A percentile compares a stretch with the other conserved stretches of the same genome.
These are phyloP conservation scores for Plutella xylostella DNA, from an alignment of 2,888 invertebrate species.

Conservation along the genomic window DNA sequence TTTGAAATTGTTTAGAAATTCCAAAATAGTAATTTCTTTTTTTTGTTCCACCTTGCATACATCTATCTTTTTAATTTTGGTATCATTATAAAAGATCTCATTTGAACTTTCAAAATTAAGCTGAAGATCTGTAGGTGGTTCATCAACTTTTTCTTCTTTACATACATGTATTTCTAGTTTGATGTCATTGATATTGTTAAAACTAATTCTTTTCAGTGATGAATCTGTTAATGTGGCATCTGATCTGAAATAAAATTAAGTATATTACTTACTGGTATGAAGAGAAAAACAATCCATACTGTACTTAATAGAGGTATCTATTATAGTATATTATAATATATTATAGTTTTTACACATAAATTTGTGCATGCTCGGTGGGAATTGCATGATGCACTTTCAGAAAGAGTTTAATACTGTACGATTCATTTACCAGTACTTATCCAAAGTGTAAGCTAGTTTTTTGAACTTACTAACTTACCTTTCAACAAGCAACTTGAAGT, in stretches of 20 bases:
- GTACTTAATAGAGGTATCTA: no score
- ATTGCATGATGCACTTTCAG: no score
- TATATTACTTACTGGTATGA: no score
- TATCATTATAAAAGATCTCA: conserved; percentile 12
- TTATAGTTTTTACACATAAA: no score
- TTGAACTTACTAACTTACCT: no score
- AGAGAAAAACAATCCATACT: no score
- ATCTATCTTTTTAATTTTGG: conserved; percentile 23
- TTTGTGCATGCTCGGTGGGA: no score
- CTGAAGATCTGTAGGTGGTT: conserved; percentile 15
- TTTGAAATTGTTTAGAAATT: conserved; percentile 33
- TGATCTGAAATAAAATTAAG: conserved; percentile 27
- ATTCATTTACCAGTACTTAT: no score
- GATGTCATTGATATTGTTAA: conserved; percentile 34
- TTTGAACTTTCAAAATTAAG: conserved; percentile 12
- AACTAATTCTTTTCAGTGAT: conserved; percentile 26
- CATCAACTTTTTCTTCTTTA: conserved; percentile 6
- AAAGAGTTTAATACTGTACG: no score
- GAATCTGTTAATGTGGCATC: conserved; percentile 24
- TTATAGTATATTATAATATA: no score
- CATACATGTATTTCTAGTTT: conserved; percentile 26
- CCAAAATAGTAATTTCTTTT: conserved; percentile 26
- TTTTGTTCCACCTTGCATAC: not conserved
- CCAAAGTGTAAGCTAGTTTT: no score
- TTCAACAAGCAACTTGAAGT: conserved; percentile 37